Evolutionary conservation across 2,113 vertebrate species (phyloP), one percentile per base, ranked within the genome.

Genomic region (Haemorhous mexicanus): DNA sequence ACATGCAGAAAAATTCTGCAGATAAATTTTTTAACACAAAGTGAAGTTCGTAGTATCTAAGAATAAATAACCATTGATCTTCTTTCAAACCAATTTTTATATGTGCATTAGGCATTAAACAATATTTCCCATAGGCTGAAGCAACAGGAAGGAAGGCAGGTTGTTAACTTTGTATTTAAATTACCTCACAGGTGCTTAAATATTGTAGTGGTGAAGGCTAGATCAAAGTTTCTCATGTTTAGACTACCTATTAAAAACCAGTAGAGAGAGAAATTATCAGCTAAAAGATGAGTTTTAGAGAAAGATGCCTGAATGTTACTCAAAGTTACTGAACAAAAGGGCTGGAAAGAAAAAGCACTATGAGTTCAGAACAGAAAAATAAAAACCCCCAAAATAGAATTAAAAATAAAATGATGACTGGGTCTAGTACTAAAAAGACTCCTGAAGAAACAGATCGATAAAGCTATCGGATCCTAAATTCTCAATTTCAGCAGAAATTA

Each of bases 201-300:
- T 82, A 87, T 49, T 52, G 46, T 64, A 82, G 33, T 58, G 18
- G 32, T 49, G 35, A 87, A 79, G 35, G 77, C 44, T 56, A 56
- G 8, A 84, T 76, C 37, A 46, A 68, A 70, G 17, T 61, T 91
- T 82, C 66, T 87, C 22, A 32, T 73, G 18, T 58, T 92, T 53
- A 87, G 77, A 93, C 41, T 37, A 76, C 37, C 58, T 79, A 84
- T 63, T 93, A 89, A 90, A 94, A 93, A 87, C 14, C 52, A 56
- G 44, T 4, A 84, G 47, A 84, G 52, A 87, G 55, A 84, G 6
- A 81, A 89, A 79, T 87, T 72, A 76, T 12, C 66, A 91, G 28
- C 56, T 35, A 82, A 62, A 94, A 78, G 32, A 89, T 27, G 7
- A 52, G 52, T 81, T 96, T 90, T 92, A 93, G 80, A 80, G 43